Evolutionary conservation across 2,113 vertebrate genomes (phyloP), one percentile per base, ranked within the genome.

Genomic region (Fregata magnificens): DNA sequence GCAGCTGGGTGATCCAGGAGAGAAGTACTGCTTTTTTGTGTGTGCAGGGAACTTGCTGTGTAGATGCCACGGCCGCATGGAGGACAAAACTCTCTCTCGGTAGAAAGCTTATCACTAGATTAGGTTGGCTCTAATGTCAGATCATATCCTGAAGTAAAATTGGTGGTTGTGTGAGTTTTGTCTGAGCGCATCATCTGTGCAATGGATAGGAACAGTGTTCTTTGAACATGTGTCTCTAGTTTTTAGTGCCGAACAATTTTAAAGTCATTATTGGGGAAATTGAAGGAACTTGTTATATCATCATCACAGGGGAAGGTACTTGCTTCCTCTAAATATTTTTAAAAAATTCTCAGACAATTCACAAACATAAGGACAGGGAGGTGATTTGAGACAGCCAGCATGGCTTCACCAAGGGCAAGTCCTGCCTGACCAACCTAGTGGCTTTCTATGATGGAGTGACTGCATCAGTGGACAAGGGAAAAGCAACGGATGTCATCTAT

Each of bases 1-100:
- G 50, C 32, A 40, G 26, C 10, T 78, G 47, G 18, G 21, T 63
- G 42, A 72, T 53, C 21, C 28, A 78, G 65, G 13, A 44, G 38
- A 61, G 53, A 24, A 40, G 25, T 40, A 29, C 24, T 44, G 13
- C 26, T 40, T 50, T 78, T 62, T 65, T 24, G 10, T 55, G 19
- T 32, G 20, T 25, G 6, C 14, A 4, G 47, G 11, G 70, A 74
- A 28, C 38, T 66, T 70, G 18, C 55, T 66, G 22, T 34, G 7
- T 74, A 31, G 52, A 50, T 81, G 47, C 7, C 25, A 28, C 0
- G 0, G 22, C 59, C 3, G 0, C 20, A 26, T 18, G 15, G 53
- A 80, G 42, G 15, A 34, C 28, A 63, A 76, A 83, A 40, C 19
- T 42, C 25, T 52, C 13, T 52, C 22, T 53, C 47, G 28, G 10